A percentile compares a stretch with the other conserved stretches of the same genome.
Evolutionary conservation across 2,113 vertebrate species (phyloP).

Genomic region (Engraulis encrasicolus): DNA sequence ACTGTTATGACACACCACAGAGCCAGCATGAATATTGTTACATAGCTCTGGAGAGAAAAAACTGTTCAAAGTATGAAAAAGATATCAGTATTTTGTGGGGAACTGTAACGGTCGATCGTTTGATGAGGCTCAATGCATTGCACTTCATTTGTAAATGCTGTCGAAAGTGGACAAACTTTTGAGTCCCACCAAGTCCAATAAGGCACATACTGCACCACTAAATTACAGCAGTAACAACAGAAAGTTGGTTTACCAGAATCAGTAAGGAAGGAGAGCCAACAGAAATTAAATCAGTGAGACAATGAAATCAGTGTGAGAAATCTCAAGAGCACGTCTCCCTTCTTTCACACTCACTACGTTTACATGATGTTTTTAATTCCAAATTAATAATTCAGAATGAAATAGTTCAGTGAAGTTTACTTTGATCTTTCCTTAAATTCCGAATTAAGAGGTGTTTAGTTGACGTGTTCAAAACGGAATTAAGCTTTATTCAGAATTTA

Average conservation of each 20-base stretch:
- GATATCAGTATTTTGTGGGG: neutral
- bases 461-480: no score
- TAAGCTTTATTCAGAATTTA: no score
- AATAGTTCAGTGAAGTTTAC: no score
- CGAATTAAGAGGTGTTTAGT: no score
- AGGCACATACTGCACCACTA: neutral
- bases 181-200: neutral
- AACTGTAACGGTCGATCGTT: neutral
- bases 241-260: neutral
- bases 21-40: neutral
- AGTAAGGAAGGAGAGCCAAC: neutral
- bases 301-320: neutral
- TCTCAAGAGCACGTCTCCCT: neutral
- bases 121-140: neutral
- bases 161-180: neutral
- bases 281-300: neutral
- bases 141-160: neutral
- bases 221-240: neutral
- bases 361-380: no score
- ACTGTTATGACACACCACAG: neutral
- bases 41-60: neutral
- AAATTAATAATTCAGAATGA: no score
- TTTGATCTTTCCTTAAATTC: no score
- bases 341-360: no score
- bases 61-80: neutral